These are phyloP conservation scores for Dasypolia templi DNA, from an alignment of 2,888 invertebrate species.

Conservation along the genomic window DNA sequence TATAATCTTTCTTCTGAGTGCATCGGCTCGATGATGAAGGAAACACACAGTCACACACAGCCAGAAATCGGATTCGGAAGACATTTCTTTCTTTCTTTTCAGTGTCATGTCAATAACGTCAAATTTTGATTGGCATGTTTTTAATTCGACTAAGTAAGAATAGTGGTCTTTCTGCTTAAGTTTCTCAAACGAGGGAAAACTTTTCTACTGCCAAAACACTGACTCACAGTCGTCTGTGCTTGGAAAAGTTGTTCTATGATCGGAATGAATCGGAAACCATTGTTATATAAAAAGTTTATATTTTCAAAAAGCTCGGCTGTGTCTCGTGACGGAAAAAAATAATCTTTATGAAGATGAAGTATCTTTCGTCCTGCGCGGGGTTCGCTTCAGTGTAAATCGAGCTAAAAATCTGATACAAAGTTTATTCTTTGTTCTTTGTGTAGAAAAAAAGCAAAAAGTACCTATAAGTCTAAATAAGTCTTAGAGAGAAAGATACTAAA, in stretches of 20 bases:
- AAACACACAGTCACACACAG: too few relatives aligned
- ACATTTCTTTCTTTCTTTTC: constrained; percentile 10
- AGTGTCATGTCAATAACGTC: constrained; percentile 19
- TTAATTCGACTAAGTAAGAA: not conserved
- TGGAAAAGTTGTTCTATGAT: not conserved
- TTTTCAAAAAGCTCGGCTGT: not conserved
- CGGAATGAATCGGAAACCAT: too few relatives aligned
- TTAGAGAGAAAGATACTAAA: constrained; percentile 23
- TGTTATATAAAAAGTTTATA: too few relatives aligned
- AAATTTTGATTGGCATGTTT: constrained; percentile 11
- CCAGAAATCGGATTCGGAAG: constrained; percentile 18
- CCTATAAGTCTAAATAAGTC: too few relatives aligned
- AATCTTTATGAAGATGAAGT: not conserved
- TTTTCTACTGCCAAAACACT: not conserved
- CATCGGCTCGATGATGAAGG: constrained; percentile 17
- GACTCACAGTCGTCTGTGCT: not conserved
- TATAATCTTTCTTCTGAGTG: constrained; percentile 9
- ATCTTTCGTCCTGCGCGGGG: not conserved
- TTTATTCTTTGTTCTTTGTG: not conserved
- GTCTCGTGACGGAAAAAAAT: not conserved
- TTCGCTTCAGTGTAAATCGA: not conserved
- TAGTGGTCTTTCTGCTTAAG: constrained; percentile 8
- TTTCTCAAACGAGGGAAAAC: not conserved
- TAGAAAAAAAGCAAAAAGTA: not conserved
- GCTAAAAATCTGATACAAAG: not conserved